A percentile compares a stretch with the other conserved stretches of the same genome.
Evolutionary conservation across 2,888 invertebrate genomes (phyloP).

Genomic region (Psococerastis gibbosa): DNA sequence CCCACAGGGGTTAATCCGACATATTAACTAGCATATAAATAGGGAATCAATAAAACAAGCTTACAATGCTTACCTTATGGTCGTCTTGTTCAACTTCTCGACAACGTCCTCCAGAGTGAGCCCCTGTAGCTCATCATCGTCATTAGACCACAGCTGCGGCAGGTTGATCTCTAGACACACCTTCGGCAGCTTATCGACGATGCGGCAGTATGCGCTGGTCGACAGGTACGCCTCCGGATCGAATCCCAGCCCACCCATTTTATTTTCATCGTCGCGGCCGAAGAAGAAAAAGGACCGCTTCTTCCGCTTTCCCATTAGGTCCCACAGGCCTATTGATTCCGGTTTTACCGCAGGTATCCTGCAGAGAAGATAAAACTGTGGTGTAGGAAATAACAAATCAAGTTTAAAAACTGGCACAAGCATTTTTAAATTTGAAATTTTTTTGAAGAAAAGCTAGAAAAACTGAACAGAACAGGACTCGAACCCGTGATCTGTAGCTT

Average conservation of each 20-base stretch:
- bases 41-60: too few species aligned
- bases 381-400: slow-evolving; percentile 4
- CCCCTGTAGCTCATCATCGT: slow-evolving; percentile 31
- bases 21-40: too few species aligned
- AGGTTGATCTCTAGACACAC: slow-evolving; percentile 45
- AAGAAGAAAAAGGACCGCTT: slow-evolving; percentile 11
- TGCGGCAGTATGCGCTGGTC: slow-evolving; percentile 39
- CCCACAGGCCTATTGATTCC: background rate
- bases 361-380: slow-evolving; percentile 11
- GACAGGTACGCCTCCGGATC: slow-evolving; percentile 39
- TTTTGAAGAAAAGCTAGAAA: too few species aligned
- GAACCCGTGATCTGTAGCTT: too few species aligned
- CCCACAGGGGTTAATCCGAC: too few species aligned
- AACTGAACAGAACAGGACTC: too few species aligned
- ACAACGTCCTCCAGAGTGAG: slow-evolving; percentile 42
- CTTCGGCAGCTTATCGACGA: slow-evolving; percentile 37
- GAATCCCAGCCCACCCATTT: slow-evolving; percentile 18
- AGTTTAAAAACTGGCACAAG: slow-evolving; percentile 2
- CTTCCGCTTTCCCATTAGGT: background rate
- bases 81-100: slow-evolving; percentile 35
- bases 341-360: slow-evolving; percentile 15
- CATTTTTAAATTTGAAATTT: too few species aligned
- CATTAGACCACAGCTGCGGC: slow-evolving; percentile 49
- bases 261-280: slow-evolving; percentile 11
- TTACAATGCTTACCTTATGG: slow-evolving; percentile 26